Evolutionary conservation across 2,888 invertebrate species (phyloP), one percentile per base, ranked within the genome.

Genomic region (Hypomecis punctinalis): DNA sequence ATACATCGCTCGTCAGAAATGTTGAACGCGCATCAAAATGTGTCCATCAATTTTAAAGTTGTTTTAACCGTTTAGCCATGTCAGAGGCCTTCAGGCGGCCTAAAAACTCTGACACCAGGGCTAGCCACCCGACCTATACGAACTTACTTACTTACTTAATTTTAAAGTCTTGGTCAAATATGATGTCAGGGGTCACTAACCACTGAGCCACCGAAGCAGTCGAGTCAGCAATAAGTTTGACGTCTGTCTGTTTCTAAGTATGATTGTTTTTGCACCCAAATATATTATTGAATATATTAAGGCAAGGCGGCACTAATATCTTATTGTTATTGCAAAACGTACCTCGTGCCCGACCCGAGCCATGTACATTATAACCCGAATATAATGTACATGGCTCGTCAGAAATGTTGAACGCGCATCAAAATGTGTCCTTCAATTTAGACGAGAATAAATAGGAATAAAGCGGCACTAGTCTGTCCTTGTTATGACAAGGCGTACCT

Each of bases 261-360:
- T n/a, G n/a, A n/a, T n/a, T n/a, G n/a, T n/a, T n/a, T n/a, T n/a
- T n/a, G n/a, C n/a, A n/a, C n/a, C n/a, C n/a, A n/a, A n/a, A n/a
- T n/a, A n/a, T n/a, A n/a, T n/a, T n/a, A n/a, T n/a, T n/a, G 53
- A 57, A 65, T 65, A 61, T 57, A 65, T 61, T 61, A 61, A 57
- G 33, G 33, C 61, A 57, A 61, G 61, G 61, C 57, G 65, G 53
- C 48, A 53, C 52, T 61, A 61, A 65, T 61, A 61, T 61, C 39
- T 35, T 5, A 52, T 57, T 61, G 61, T 45, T 61, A 61, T 57
- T 57, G 60, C 46, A 23, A 56, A 56, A 65, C 54, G 43, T 39
- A 52, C 47, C 46, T 47, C 33, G 55, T 56, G 23, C n/a, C n/a
- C n/a, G n/a, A n/a, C n/a, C n/a, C n/a, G n/a, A n/a, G n/a, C n/a